Base-by-base conservation (phyloP, 2,888 invertebrate species). In the Platerodrilus igneus region DNA sequence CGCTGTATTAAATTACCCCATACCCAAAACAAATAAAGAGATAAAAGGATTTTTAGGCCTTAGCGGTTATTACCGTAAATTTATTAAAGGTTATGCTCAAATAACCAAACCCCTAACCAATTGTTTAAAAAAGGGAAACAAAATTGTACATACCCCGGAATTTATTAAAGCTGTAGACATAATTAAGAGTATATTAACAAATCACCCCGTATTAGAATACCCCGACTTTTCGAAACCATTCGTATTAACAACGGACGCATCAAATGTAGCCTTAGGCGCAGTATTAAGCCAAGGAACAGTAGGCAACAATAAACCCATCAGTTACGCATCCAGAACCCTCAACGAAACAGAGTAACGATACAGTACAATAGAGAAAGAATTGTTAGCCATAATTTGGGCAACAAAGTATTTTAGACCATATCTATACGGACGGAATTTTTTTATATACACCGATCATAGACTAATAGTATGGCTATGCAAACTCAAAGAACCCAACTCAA, bases 321-420 rank as follows among this genome's bases (percentile, higher is more conserved):
- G 50, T 2, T 59, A 52, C 37, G 39, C 56, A 8, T 44, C 53
- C 18, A 43, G 57, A 3, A 41, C 56, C 1, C 28, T 60, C 0
- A 50, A 46, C 3, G 30, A 39, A 8, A 36, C 47, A 1, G 57
- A 59, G 41, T 10, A 45, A 13, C 57, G 56, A 18, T 54, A 48
- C 34, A 28, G 46, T 3, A 42, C 49, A 3, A 49, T 50, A 2
- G 58, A 60, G 38, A 13, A 39, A 26, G 56, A 58, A 42, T 37
- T 48, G 19, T 33, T 56, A 5, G 53, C 49, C 1, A 41, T 58
- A 8, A 5, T 59, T 2, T 53, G 29, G 28, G 33, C 33, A 6
- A 19, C 38, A n/a, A 37, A 42, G 29, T 37, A 37, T 5, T 17
- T 42, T 2, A 37, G 32, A 10, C 32, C 32, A 4, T 42, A 42